Base-by-base conservation (phyloP, 2,888 invertebrate genomes). In the Drosophila borborema region DNA sequence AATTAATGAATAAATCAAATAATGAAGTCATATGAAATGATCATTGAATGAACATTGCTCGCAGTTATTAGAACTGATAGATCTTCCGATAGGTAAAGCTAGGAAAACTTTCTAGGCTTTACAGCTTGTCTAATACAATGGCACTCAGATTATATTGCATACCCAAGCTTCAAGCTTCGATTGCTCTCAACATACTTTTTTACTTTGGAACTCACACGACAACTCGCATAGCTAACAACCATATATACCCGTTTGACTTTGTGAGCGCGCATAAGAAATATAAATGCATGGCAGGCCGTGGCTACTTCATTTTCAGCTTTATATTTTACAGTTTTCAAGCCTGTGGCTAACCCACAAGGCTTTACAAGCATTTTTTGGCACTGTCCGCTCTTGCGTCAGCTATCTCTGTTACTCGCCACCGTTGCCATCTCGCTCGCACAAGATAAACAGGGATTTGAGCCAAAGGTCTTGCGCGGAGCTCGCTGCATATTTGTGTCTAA, bases 381-480 rank as follows among this genome's bases (percentile, higher is more conserved):
- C 65, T 67, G 63, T 65, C 59, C 62, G 31, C 55, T 62, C 51
- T 60, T 56, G 54, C 56, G 66, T 38, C 43, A 36, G 16, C 49
- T 53, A 28, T 31, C 34, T 23, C 16, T 38, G 9, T 59, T 2
- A 8, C 53, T 40, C 48, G 36, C 9, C 31, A 0, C 31, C 34
- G 14, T 20, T 3, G 23, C 45, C 65, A 28, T 62, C 74, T 64
- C 72, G 49, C 56, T 73, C 77, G 74, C 38, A 64, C 85, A 89
- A 84, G 87, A 85, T 89, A 87, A 89, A 89, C 89, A 85, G 82
- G 75, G 74, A 75, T 87, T 85, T 84, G 84, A 85, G 87, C 82
- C 85, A 89, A 83, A 81, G 84, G 87, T 83, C 82, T 80, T 56
- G 60, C 53, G 60, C 72, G 67, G 51, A 46, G 63, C 45, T 46